Conservation (phyloP, 64 coral and sea anemone species). For the Porites lutea region DNA sequence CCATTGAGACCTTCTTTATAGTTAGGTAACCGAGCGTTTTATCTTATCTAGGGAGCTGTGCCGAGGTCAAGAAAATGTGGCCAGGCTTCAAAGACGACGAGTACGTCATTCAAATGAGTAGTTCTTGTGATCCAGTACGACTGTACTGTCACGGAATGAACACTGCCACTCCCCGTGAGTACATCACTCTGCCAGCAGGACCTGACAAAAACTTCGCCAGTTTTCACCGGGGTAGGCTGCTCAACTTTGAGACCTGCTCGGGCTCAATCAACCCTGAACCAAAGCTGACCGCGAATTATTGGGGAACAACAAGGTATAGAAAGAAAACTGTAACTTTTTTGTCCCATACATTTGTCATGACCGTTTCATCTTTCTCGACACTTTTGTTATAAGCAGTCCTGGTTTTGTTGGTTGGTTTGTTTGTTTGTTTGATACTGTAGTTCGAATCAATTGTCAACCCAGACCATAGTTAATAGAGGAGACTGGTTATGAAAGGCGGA, state of each 20-base stretch:
- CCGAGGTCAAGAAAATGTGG: slow-evolving; percentile 87
- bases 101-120: slow-evolving; percentile 81
- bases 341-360: too few species aligned
- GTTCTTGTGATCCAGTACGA: slow-evolving; percentile 83
- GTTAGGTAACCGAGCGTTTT: background rate
- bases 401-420: too few species aligned
- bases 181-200: slow-evolving; percentile 90
- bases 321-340: background rate
- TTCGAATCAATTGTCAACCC: too few species aligned
- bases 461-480: too few species aligned
- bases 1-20: too few species aligned
- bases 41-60: slow-evolving; percentile 77
- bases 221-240: slow-evolving; percentile 84
- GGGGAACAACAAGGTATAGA: slow-evolving; percentile 92
- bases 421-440: too few species aligned
- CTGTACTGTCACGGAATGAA: slow-evolving; percentile 92
- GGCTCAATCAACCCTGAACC: slow-evolving; percentile 90
- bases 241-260: slow-evolving; percentile 84
- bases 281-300: slow-evolving; percentile 90
- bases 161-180: slow-evolving; percentile 82
- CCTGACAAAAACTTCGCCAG: slow-evolving; percentile 88
- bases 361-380: too few species aligned
- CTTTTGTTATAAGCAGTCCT: too few species aligned
- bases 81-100: slow-evolving; percentile 89
- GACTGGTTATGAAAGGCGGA: too few species aligned